Percentiles rank a stretch among this genome's conserved stretches.
phyloP scores from a whole-genome alignment of 1,140 invertebrate species.

The fruit fly (Drosophila melanogaster) region DNA sequence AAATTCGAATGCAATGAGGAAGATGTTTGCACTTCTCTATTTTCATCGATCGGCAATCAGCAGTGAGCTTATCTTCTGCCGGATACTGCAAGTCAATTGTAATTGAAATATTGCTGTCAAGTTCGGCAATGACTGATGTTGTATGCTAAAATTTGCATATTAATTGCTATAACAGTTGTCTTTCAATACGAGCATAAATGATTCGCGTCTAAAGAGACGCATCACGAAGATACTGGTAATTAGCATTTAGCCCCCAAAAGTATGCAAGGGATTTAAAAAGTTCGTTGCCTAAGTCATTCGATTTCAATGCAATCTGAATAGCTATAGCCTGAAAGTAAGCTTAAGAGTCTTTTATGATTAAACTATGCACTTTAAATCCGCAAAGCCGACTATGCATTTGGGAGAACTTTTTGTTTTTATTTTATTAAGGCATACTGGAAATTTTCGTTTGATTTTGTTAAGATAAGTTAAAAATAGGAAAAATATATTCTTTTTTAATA shows the following conservation, averaged over 20 bases:
- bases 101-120: slow-evolving; percentile 66
- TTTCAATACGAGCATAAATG: slow-evolving; percentile 36
- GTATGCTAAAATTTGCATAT: slow-evolving; percentile 58
- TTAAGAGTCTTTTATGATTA: not conserved
- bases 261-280: slow-evolving; percentile 30
- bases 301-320: not conserved
- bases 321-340: slow-evolving; percentile 22
- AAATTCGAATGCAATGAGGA: slow-evolving; percentile 56
- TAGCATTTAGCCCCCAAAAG: slow-evolving; percentile 7
- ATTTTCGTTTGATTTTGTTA: no score
- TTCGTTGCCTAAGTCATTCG: slow-evolving; percentile 64
- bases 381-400: not conserved
- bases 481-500: no score
- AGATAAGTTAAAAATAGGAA: no score
- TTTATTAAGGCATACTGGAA: no score
- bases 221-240: not conserved
- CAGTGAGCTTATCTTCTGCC: slow-evolving; percentile 45
- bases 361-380: not conserved
- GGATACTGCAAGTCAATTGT: slow-evolving; percentile 54
- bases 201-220: slow-evolving; percentile 4
- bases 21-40: slow-evolving; percentile 33
- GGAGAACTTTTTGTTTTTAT: no score
- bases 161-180: slow-evolving; percentile 59
- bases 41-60: slow-evolving; percentile 49
- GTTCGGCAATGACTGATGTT: slow-evolving; percentile 51